These are phyloP conservation scores for Drosophila borealis DNA, from an alignment of 2,888 invertebrate genomes.

Conservation along the genomic window DNA sequence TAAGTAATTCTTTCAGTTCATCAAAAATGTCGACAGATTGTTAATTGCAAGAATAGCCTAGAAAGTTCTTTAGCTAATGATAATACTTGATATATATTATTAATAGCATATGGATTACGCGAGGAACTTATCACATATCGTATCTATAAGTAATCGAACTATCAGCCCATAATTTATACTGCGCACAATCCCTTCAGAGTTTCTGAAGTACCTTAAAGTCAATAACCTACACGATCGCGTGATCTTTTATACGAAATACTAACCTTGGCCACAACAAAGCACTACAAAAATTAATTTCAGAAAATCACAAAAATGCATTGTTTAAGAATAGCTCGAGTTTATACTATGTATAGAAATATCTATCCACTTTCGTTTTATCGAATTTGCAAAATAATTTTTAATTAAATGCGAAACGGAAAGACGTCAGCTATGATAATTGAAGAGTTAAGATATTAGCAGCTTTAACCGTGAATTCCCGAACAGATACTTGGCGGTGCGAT, in stretches of 20 bases:
- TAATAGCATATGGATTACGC: neutral
- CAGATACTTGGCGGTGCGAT: slow-evolving; percentile 59
- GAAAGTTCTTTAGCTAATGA: no score
- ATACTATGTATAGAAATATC: slow-evolving; percentile 2
- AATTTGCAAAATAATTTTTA: slow-evolving; percentile 58
- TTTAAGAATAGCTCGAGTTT: slow-evolving; percentile 11
- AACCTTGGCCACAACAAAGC: slow-evolving; percentile 56
- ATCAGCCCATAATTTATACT: slow-evolving; percentile 9
- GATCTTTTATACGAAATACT: slow-evolving; percentile 42
- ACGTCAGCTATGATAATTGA: slow-evolving; percentile 42
- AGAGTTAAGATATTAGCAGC: slow-evolving; percentile 18
- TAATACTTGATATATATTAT: no score
- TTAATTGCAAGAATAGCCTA: no score
- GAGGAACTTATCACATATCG: neutral
- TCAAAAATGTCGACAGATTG: no score
- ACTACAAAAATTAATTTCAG: slow-evolving; percentile 42
- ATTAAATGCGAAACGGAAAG: slow-evolving; percentile 48
- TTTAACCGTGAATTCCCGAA: slow-evolving; percentile 45
- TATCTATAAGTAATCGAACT: slow-evolving; percentile 5
- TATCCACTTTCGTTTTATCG: slow-evolving; percentile 20
- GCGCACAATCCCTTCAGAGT: slow-evolving; percentile 3
- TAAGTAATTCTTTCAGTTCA: no score
- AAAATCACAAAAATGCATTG: slow-evolving; percentile 53
- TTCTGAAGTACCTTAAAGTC: slow-evolving; percentile 17
- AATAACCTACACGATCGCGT: slow-evolving; percentile 22